These are phyloP conservation scores for Peromyscus aztecus DNA, from an alignment of 2,797 vertebrate species.

Conservation along the genomic window DNA sequence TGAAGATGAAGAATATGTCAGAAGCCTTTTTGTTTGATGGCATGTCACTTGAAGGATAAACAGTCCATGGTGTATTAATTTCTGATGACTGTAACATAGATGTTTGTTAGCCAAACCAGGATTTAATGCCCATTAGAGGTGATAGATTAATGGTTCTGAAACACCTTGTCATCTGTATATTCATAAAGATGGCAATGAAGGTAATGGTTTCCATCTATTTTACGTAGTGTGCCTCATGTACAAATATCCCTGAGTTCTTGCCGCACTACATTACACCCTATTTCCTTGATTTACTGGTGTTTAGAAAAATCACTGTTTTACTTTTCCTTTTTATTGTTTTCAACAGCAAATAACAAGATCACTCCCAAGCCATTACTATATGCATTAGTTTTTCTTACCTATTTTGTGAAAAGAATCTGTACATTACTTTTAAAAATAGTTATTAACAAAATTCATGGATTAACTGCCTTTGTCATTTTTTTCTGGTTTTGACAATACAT, in stretches of 20 bases:
- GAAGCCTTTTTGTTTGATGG: conserved; percentile 53
- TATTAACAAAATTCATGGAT: not conserved
- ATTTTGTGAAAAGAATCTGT: not conserved
- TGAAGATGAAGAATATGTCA: conserved; percentile 59
- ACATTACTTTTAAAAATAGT: not conserved
- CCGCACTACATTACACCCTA: not conserved
- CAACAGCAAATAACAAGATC: not conserved
- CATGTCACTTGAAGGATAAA: conserved; percentile 39
- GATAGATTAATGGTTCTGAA: conserved; percentile 53
- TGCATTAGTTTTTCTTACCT: not conserved
- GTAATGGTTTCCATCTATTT: not conserved
- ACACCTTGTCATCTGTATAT: conserved; percentile 25
- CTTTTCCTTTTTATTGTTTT: conserved; percentile 32
- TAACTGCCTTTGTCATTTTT: not conserved
- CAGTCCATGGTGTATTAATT: conserved; percentile 55
- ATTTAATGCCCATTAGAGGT: not conserved
- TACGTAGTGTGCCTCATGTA: not conserved
- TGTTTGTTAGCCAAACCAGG: conserved; percentile 56
- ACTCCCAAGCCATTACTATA: not conserved
- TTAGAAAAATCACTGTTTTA: conserved; percentile 24
- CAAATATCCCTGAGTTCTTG: not conserved
- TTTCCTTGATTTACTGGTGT: conserved; percentile 35
- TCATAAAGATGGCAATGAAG: not conserved
- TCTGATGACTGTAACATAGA: conserved; percentile 49
- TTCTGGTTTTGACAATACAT: not conserved